Percentiles rank a stretch among this genome's conserved stretches.
Evolutionary conservation across 2,113 vertebrate species (phyloP).

Genomic region (Ctenodactylus gundi): DNA sequence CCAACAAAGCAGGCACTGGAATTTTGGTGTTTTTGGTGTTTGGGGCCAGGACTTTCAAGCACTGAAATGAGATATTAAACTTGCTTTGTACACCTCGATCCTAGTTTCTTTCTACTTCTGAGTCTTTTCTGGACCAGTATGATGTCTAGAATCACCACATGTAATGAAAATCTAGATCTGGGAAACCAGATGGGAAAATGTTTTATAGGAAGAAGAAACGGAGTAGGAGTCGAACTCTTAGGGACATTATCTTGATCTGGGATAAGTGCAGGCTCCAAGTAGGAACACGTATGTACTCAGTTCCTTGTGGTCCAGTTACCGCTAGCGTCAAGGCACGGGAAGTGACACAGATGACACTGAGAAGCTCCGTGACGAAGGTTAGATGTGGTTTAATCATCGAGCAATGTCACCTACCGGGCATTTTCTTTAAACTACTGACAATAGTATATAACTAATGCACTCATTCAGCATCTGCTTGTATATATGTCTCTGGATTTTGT

Average conservation of each 20-base stretch:
- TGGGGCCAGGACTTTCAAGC: neutral
- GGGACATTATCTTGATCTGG: conserved; percentile 16
- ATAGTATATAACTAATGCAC: neutral
- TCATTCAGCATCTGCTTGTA: neutral
- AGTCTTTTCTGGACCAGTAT: neutral
- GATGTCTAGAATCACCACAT: neutral
- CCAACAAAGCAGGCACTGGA: neutral
- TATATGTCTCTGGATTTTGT: neutral
- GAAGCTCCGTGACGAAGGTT: neutral
- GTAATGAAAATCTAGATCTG: neutral
- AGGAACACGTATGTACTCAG: neutral
- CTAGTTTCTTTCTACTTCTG: neutral
- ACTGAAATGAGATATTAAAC: neutral
- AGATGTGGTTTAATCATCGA: neutral
- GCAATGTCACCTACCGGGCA: neutral
- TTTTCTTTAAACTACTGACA: neutral
- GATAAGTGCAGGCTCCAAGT: neutral
- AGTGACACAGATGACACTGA: neutral
- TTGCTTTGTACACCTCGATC: neutral
- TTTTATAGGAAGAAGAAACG: neutral
- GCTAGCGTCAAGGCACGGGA: neutral
- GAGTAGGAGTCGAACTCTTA: neutral
- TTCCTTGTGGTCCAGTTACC: neutral
- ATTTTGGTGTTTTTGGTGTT: conserved; percentile 28
- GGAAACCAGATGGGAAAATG: neutral